Evolutionary conservation across 2,888 invertebrate species (phyloP), one percentile per base, ranked within the genome.

Genomic region (Caenorhabditis sp.): DNA sequence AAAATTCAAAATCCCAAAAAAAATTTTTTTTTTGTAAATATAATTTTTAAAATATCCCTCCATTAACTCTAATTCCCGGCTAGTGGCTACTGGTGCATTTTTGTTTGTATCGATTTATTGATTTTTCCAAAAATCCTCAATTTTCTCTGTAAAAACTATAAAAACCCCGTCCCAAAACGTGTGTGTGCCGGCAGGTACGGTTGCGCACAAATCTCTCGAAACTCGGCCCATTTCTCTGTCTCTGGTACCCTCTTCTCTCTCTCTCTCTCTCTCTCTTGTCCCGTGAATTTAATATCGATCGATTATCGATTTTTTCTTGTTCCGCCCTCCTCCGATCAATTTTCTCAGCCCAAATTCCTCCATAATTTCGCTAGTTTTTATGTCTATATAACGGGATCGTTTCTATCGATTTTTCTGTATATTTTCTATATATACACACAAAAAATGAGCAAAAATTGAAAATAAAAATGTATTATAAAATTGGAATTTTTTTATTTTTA

Each of bases 51-150:
- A 32, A n/a, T n/a, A n/a, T n/a, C n/a, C n/a, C n/a, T n/a, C n/a
- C n/a, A n/a, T n/a, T n/a, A n/a, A n/a, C n/a, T n/a, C n/a, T n/a
- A n/a, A n/a, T n/a, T n/a, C n/a, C n/a, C n/a, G n/a, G n/a, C n/a
- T n/a, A n/a, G n/a, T n/a, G n/a, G n/a, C n/a, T 67, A 76, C 74
- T 69, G 78, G 74, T 82, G 62, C 78, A 78, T 64, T 71, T 78
- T 64, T 26, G 71, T 35, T 60, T 32, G 32, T 6, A 32, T 18
- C n/a, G n/a, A n/a, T n/a, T 67, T 47, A 32, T 32, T 37, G 11
- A 4, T 26, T 64, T n/a, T 64, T 32, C 51, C 22, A 58, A 44
- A 35, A 15, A 40, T 35, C 32, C 37, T 50, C 15, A 20, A 24
- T 22, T 20, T 51, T 24, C 11, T 55, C n/a, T 24, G 2, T 20